These are phyloP conservation scores for Pollachius pollachius DNA, from an alignment of 2,113 vertebrate species.

Conservation along the genomic window DNA sequence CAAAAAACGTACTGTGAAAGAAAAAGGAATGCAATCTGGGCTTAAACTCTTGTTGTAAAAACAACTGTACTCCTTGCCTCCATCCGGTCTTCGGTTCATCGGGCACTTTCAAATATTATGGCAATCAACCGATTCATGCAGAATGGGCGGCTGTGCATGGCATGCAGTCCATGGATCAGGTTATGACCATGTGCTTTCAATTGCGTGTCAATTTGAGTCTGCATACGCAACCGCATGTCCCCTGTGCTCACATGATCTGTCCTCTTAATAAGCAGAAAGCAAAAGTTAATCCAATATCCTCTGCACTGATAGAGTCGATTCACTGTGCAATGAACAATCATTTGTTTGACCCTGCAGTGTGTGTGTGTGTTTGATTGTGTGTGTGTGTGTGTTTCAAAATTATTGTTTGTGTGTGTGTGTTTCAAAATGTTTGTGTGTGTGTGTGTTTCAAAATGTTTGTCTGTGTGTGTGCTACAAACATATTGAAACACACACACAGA, in stretches of 20 bases:
- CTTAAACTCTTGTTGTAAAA: too few relatives aligned
- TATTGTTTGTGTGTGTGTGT: conserved; percentile 2
- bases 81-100: too few relatives aligned
- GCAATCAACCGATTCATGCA: too few relatives aligned
- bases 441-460: not conserved
- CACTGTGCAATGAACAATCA: conserved; percentile 9
- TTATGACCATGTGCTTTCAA: conserved; percentile 11
- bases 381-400: not conserved
- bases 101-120: too few relatives aligned
- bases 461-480: not conserved
- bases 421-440: not conserved
- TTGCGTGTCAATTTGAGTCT: conserved; percentile 14
- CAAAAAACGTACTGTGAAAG: too few relatives aligned
- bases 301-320: conserved; percentile 30
- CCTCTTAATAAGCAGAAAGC: conserved; percentile 45
- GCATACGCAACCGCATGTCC: conserved; percentile 26
- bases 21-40: too few relatives aligned
- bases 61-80: too few relatives aligned
- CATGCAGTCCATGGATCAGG: not conserved
- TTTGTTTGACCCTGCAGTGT: not conserved
- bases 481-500: too few relatives aligned
- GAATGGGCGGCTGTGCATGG: not conserved
- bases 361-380: conserved; percentile 1
- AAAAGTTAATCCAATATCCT: conserved; percentile 54
- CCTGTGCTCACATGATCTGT: conserved; percentile 33